Conservation (phyloP, 2,888 invertebrate genomes). For the Podabrus alpinus region DNA sequence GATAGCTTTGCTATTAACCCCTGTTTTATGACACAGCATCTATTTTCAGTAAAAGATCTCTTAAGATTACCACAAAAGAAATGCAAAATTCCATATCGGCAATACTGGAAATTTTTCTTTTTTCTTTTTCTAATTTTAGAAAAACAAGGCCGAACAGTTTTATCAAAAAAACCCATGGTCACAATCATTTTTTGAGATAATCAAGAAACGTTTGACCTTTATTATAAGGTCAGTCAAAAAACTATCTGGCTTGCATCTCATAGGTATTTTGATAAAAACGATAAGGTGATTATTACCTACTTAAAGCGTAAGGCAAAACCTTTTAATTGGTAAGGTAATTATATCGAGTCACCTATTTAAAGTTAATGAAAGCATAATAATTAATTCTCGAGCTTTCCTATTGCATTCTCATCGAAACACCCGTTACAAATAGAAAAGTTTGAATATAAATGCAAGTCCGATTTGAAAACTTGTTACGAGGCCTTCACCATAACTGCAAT, state of each 20-base stretch:
- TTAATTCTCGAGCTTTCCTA: not conserved
- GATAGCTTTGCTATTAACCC: not conserved
- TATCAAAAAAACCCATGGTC: not conserved
- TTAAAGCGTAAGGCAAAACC: not conserved
- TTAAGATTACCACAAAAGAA: not conserved
- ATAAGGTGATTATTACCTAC: not conserved
- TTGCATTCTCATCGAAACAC: not conserved
- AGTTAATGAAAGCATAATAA: not conserved
- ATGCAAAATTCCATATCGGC: too few species aligned
- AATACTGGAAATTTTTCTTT: too few species aligned
- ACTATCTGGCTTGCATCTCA: not conserved
- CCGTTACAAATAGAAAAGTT: not conserved
- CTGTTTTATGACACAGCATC: not conserved
- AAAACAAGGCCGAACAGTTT: not conserved
- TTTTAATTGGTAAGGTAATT: not conserved
- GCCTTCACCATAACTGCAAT: not conserved
- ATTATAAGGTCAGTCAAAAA: not conserved
- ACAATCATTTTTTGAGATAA: not conserved
- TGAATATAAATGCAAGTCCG: not conserved
- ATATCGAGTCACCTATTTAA: not conserved
- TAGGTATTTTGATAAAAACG: not conserved
- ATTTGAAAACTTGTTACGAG: not conserved
- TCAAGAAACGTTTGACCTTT: not conserved
- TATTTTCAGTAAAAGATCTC: not conserved
- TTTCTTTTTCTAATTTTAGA: not conserved